These are phyloP conservation scores for Graptemys geographica DNA, from an alignment of 2,797 vertebrate genomes.

Conservation along the genomic window DNA sequence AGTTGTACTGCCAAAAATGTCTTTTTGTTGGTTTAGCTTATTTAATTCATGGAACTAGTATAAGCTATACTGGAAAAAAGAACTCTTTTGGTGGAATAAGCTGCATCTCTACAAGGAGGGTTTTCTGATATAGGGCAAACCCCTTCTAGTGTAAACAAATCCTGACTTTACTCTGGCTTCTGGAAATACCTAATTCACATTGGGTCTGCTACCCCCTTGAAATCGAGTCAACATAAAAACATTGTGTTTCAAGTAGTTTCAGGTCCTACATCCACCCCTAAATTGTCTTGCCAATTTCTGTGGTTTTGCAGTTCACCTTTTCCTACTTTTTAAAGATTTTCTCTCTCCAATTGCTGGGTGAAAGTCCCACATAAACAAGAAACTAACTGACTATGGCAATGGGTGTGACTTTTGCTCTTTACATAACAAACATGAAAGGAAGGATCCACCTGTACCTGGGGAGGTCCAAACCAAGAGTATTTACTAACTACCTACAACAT, in stretches of 20 bases:
- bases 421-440: rapidly evolving
- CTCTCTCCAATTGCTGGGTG: neutral
- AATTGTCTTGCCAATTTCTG: neutral
- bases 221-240: neutral
- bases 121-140: neutral
- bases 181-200: neutral
- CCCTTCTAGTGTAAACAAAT: neutral
- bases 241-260: neutral
- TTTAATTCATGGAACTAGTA: neutral
- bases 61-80: neutral
- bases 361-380: neutral
- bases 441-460: neutral
- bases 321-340: neutral
- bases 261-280: neutral
- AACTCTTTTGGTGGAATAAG: neutral
- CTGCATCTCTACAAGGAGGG: neutral
- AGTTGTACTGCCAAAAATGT: constrained; percentile 21
- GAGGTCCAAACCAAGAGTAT: rapidly evolving
- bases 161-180: neutral
- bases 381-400: neutral
- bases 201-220: neutral
- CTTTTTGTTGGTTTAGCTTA: neutral
- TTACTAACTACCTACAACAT: rapidly evolving
- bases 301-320: neutral
- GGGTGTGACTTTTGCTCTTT: neutral